Evolutionary conservation across 2,113 vertebrate genomes (phyloP).

Genomic region (Pteropus alecto): DNA sequence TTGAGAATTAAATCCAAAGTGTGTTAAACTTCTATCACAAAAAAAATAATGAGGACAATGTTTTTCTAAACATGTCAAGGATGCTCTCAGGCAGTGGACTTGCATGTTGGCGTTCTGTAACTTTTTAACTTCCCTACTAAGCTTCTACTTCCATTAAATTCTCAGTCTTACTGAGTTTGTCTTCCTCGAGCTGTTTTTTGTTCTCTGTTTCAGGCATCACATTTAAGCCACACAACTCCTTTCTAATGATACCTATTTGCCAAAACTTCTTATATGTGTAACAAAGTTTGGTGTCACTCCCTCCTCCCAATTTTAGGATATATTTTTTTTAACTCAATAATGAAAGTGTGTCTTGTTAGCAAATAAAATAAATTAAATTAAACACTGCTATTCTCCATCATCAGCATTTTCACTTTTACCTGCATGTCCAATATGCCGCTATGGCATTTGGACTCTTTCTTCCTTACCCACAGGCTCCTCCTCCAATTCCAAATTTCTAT

Average conservation of each 20-base stretch:
- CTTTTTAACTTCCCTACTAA: background rate
- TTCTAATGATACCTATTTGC: background rate
- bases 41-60: background rate
- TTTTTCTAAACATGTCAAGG: background rate
- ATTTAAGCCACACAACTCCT: background rate
- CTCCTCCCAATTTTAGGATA: background rate
- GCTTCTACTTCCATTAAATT: background rate
- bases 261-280: background rate
- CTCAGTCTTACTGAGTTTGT: background rate
- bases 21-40: background rate
- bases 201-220: background rate
- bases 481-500: background rate
- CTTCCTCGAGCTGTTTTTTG: background rate
- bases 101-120: background rate
- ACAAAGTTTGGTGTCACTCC: background rate
- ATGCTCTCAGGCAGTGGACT: background rate
- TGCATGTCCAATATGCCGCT: background rate
- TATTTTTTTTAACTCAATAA: background rate
- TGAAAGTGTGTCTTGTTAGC: background rate
- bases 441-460: background rate
- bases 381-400: background rate
- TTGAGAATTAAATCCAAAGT: slow-evolving; percentile 14
- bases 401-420: background rate
- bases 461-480: background rate
- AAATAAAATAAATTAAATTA: background rate